Conservation (phyloP, 2,797 vertebrate genomes). For the Syngnathus acus region DNA sequence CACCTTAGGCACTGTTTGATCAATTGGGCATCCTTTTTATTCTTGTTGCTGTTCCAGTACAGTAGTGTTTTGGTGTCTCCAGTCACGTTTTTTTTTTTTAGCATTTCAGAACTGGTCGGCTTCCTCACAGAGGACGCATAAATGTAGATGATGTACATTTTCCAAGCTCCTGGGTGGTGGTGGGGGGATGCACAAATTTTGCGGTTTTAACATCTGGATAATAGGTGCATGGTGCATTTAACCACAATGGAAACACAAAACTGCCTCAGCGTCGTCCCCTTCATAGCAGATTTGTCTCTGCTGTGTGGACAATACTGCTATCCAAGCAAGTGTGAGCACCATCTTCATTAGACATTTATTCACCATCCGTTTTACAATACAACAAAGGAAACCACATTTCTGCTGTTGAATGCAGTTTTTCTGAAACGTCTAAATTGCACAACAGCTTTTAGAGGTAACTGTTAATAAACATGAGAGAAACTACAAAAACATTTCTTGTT, state of each 20-base stretch:
- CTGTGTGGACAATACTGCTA: neutral
- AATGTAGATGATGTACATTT: neutral
- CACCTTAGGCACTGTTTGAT: neutral
- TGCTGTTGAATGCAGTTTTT: too few relatives aligned
- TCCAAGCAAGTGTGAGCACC: neutral
- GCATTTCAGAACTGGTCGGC: neutral
- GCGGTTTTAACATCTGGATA: neutral
- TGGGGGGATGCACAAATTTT: neutral
- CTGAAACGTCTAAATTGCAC: too few relatives aligned
- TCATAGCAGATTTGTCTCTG: neutral
- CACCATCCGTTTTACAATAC: neutral
- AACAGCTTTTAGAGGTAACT: too few relatives aligned
- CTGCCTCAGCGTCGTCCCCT: neutral
- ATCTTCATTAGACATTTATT: neutral
- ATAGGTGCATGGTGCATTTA: neutral
- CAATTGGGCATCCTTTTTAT: neutral
- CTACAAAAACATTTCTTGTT: too few relatives aligned
- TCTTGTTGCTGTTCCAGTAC: neutral
- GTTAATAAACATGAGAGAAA: too few relatives aligned
- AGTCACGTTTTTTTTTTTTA: neutral
- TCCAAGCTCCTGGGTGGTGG: neutral
- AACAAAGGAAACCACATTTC: neutral
- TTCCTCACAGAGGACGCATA: neutral
- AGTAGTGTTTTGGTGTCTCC: neutral
- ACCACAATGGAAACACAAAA: slow-evolving; percentile 1